Evolutionary conservation across 1,140 invertebrate species (phyloP), one percentile per base, ranked within the genome.

Genomic region (Pseudobourletiella spinata): DNA sequence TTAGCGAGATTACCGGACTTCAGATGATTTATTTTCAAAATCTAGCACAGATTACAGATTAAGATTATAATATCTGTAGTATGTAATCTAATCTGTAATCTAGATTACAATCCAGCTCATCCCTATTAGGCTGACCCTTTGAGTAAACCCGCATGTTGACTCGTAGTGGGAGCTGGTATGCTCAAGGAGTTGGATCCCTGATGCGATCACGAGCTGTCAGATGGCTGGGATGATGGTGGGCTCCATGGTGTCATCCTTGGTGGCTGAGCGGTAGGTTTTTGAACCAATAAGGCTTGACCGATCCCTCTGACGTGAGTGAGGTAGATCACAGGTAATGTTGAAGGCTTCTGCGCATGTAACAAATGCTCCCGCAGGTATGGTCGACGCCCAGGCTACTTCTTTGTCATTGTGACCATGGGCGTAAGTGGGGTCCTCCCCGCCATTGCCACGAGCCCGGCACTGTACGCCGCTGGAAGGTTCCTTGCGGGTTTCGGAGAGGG

Each of bases 201-300:
- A 66, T 30, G 8, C 43, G 26, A 58, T 66, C 25, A 66, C 59
- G 18, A 63, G 60, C 46, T 35, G 57, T 15, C 60, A 63, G 61
- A 66, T 66, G 65, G 25, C 44, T 2, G 65, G 65, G 1, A 59
- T 54, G 28, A 62, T 66, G 54, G 57, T 22, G 6, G 65, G 65
- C 1, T 56, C 65, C 2, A 50, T 56, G 14, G 1, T 60, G 1
- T 51, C 51, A 3, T 58, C 60, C 8, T 51, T 59, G 8, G 18
- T 55, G 24, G 48, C 65, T 8, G 65, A 66, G 22, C 57, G 43
- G 64, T 66, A 55, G 43, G 57, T n/a, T n/a, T n/a, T 22, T 1
- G 14, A 39, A 39, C 32, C 32, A 39, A 39, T 39, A n/a, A n/a
- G n/a, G n/a, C n/a, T n/a, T n/a, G n/a, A n/a, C n/a, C n/a, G n/a